Evolutionary conservation across 2,888 invertebrate species (phyloP).

Genomic region (Uropetala carovei): DNA sequence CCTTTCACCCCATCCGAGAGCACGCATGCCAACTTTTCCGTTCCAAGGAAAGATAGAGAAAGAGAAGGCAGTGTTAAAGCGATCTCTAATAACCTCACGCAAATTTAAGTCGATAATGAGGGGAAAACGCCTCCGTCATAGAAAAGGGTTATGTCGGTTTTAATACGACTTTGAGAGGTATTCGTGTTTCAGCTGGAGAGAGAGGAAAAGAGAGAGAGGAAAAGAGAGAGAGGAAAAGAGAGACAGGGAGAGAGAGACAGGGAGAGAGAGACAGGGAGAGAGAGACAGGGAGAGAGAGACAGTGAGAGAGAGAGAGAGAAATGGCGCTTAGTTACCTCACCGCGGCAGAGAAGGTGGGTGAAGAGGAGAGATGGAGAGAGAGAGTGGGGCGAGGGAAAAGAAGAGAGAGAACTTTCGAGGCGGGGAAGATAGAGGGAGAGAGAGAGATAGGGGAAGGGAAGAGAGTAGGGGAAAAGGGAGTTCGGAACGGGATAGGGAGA

Average conservation of each 20-base stretch:
- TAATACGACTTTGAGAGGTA: no score
- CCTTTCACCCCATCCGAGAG: no score
- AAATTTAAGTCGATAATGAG: no score
- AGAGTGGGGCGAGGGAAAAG: neutral
- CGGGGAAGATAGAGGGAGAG: neutral
- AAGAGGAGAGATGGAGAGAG: neutral
- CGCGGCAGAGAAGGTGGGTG: neutral
- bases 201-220: neutral
- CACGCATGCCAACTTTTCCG: no score
- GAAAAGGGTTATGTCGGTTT: no score
- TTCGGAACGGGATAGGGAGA: slow-evolving; percentile 67
- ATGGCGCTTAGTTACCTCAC: neutral
- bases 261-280: neutral
- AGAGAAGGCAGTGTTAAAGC: no score
- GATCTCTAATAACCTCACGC: no score
- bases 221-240: neutral
- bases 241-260: neutral
- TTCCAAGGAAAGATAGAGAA: no score
- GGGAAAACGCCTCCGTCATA: no score
- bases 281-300: neutral
- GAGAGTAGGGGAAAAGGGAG: neutral
- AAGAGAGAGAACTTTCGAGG: neutral
- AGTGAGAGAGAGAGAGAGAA: neutral
- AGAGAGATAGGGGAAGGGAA: neutral
- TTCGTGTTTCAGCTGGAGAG: neutral